Evolutionary conservation across 2,113 vertebrate species (phyloP), one percentile per base, ranked within the genome.

Genomic region (Ardeotis arabs): DNA sequence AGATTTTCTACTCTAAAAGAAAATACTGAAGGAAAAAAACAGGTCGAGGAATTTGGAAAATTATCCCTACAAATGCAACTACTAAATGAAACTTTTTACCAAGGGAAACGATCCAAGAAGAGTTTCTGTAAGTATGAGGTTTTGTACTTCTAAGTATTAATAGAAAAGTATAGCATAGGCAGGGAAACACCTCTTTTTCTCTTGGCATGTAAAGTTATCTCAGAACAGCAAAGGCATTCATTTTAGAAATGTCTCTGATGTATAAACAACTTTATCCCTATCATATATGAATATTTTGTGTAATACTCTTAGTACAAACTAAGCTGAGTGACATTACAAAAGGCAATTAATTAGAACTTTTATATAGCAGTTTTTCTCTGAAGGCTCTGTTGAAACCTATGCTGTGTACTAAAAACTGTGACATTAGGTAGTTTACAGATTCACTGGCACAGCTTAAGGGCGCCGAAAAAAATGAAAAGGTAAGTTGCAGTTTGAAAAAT

Each of bases 111-210:
- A 31, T 22, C 39, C 41, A 56, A 77, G 68, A 60, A 7, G 77
- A 86, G 10, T 45, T 53, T 68, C n/a, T 92, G 76, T 96, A 96
- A 97, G 96, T 95, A 96, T 76, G n/a, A 92, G 21, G 78, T 53
- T 93, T 80, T 88, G 5, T 66, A 67, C 27, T 87, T 84, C 2
- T 2, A 64, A 91, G 80, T 79, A 60, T 31, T 68, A 77, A 56
- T 31, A 76, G 44, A 33, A 56, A 60, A 90, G 5, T 8, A 35
- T 15, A 75, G 12, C n/a, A 90, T 23, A 66, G 19, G 18, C 35
- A 67, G 12, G 19, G 31, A 44, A 49, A 60, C 5, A 52, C 6
- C 2, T 44, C 14, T 24, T 76, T 64, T 39, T 49, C 41, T 59
- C n/a, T 59, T 50, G 10, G 27, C 14, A 20, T 33, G 14, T 72